Base-by-base conservation (phyloP, 2,797 vertebrate genomes). In the Staurois parvus region DNA sequence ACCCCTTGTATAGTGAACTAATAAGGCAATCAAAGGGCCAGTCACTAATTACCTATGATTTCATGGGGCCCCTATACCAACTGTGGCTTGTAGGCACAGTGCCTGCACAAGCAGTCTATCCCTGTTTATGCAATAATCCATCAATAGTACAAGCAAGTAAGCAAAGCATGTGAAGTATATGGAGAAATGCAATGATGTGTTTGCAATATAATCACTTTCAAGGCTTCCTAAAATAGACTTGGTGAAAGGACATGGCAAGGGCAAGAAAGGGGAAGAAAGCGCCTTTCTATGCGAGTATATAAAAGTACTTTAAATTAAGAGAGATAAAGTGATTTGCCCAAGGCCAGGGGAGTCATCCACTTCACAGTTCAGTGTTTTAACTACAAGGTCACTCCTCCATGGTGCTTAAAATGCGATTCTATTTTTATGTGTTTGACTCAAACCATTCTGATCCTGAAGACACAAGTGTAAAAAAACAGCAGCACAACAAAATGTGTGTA, bases 301-400 rank as follows among this genome's bases (percentile, higher is more conserved):
- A 77, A 85, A 76, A 75, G 78, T 62, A 76, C 67, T 72, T 78
- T 85, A 83, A 85, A 83, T 87, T 77, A 87, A 73, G 79, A 48
- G 85, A 86, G 85, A 86, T 86, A 86, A 86, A 87, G 85, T 87
- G 81, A 74, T 42, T 87, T 83, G 85, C 85, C 85, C 81, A 73
- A 40, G 81, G 85, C 80, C 80, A 72, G 76, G 83, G 85, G 81
- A 87, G 81, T 73, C 81, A 79, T 79, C 75, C 68, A 78, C 85
- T 87, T 83, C 81, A 87, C 85, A 87, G 85, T 87, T 87, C 85
- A 87, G 75, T 87, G 85, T 87, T 78, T 83, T 87, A 87, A 87
- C 85, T 87, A 83, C 81, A 87, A 87, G 85, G 85, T 83, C 85
- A 79, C 85, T 87, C 81, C 85, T 87, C 76, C 59, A 75, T 62